phyloP scores from a whole-genome alignment of 2,888 invertebrate species.

The Dryadula phaetusa region DNA sequence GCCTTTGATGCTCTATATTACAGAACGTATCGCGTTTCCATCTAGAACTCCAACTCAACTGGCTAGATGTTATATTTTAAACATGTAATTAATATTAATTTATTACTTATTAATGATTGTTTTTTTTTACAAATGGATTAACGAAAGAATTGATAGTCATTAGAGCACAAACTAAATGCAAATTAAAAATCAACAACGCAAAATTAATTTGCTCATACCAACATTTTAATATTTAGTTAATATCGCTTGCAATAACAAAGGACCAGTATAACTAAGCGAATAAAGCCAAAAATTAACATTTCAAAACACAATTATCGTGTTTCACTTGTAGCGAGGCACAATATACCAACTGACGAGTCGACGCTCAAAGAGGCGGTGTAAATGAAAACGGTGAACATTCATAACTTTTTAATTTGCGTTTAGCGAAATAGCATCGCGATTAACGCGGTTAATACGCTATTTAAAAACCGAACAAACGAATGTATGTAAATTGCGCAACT shows the following conservation, averaged over 20 bases:
- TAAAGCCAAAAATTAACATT: conserved; percentile 6
- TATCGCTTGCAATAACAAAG: background rate
- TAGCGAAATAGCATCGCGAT: conserved; percentile 70
- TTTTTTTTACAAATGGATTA: background rate
- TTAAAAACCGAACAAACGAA: conserved; percentile 84
- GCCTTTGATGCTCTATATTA: conserved; percentile 34
- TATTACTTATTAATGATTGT: conserved; percentile 6
- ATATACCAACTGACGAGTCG: conserved; percentile 1
- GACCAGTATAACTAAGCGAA: background rate
- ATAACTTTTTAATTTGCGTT: conserved; percentile 59
- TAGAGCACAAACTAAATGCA: background rate
- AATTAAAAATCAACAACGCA: background rate
- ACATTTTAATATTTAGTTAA: conserved; percentile 1
- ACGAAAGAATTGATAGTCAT: background rate
- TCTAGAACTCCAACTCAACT: conserved; percentile 20
- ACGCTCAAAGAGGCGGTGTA: background rate
- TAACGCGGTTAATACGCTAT: conserved; percentile 81
- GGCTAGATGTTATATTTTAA: conserved; percentile 26
- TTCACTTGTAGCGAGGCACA: background rate
- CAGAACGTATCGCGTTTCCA: conserved; percentile 27
- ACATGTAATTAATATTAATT: conserved; percentile 14
- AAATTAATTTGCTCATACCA: background rate
- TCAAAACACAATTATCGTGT: conserved; percentile 14
- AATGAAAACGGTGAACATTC: conserved; percentile 33
- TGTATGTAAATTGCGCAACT: conserved; percentile 82